Percentiles rank a stretch among this genome's conserved stretches.
Evolutionary conservation across 1,140 invertebrate species (phyloP).

Genomic region (Lordiphosa clarofinis): DNA sequence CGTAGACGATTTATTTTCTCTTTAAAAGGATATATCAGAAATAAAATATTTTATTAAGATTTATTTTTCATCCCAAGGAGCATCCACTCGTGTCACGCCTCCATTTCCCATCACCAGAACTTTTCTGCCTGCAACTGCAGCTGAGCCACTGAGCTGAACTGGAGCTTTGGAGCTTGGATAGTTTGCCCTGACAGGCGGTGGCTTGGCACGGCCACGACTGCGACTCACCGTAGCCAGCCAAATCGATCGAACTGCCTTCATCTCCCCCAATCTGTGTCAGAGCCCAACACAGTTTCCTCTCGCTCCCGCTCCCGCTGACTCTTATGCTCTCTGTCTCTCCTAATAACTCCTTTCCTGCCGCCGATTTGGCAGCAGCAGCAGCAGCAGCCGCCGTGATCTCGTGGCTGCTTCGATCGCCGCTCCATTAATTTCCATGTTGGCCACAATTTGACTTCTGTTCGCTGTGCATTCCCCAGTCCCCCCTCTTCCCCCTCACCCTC

Average conservation of each 20-base stretch:
- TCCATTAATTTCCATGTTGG: constrained; percentile 73
- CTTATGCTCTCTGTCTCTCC: constrained; percentile 30
- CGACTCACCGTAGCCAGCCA: constrained; percentile 48
- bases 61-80: no score
- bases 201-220: constrained; percentile 44
- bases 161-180: constrained; percentile 13
- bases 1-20: no score
- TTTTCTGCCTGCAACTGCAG: constrained; percentile 28
- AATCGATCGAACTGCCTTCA: constrained; percentile 76
- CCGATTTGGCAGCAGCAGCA: constrained; percentile 49
- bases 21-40: no score
- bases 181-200: constrained; percentile 14
- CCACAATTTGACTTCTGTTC: constrained; percentile 77
- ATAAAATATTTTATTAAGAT: no score
- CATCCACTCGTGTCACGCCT: no score
- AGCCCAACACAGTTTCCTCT: constrained; percentile 5
- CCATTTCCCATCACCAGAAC: constrained; percentile 14
- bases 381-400: constrained; percentile 50
- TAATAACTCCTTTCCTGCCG: constrained; percentile 75
- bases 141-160: neutral
- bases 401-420: constrained; percentile 47
- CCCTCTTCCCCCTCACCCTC: neutral
- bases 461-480: constrained; percentile 15
- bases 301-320: constrained; percentile 13
- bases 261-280: constrained; percentile 7